Evolutionary conservation across 64 coral and sea anemone genomes (phyloP).

Genomic region (Pocillopora damicornis): DNA sequence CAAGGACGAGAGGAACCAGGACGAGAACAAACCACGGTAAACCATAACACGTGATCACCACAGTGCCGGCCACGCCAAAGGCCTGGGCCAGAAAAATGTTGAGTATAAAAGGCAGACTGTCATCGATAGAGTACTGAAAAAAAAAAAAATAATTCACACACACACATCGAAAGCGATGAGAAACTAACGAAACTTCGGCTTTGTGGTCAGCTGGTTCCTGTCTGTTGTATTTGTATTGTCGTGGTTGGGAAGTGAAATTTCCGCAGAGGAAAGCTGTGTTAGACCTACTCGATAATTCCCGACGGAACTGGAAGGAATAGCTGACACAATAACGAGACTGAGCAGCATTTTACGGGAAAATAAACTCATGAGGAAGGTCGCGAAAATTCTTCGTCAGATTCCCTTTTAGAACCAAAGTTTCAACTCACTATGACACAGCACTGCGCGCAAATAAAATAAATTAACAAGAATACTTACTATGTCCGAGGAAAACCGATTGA

Average conservation of each 20-base stretch:
- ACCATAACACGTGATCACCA: slow-evolving; percentile 96
- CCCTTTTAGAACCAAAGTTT: not conserved
- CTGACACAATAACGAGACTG: no score
- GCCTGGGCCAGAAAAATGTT: slow-evolving; percentile 97
- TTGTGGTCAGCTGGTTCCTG: no score
- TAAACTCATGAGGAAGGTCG: no score
- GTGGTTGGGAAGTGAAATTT: no score
- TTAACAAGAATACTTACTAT: slow-evolving; percentile 54
- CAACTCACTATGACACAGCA: not conserved
- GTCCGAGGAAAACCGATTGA: slow-evolving; percentile 96
- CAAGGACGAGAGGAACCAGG: slow-evolving; percentile 73
- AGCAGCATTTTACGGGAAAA: no score
- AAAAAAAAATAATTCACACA: not conserved
- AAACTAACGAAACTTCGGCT: no score
- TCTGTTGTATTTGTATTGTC: no score
- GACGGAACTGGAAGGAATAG: no score
- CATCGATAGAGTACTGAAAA: slow-evolving; percentile 91
- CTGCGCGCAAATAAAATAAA: not conserved
- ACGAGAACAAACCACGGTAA: slow-evolving; percentile 92
- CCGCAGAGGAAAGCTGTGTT: no score
- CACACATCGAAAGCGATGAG: not conserved
- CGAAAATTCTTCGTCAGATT: not conserved
- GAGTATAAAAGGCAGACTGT: slow-evolving; percentile 94
- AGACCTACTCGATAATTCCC: no score
- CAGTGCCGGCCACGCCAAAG: slow-evolving; percentile 81